These are phyloP conservation scores for Andinoacara biseriatus DNA, from an alignment of 2,113 vertebrate genomes.

Conservation along the genomic window DNA sequence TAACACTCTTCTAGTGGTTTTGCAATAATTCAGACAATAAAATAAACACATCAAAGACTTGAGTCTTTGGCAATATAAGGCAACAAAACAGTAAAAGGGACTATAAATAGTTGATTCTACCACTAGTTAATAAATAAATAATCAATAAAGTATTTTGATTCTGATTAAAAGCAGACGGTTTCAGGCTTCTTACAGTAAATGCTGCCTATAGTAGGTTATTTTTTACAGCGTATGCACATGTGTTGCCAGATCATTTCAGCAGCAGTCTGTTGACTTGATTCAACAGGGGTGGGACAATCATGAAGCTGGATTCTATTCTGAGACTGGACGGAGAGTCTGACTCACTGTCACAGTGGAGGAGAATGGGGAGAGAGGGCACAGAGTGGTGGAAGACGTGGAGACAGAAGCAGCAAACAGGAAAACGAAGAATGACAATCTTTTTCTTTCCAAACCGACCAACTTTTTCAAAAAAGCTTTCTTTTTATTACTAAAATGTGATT, in stretches of 20 bases:
- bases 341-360: slow-evolving; percentile 66
- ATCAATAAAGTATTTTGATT: no score
- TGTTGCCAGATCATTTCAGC: slow-evolving; percentile 37
- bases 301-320: slow-evolving; percentile 64
- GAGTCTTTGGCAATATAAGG: background rate
- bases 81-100: background rate
- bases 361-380: background rate
- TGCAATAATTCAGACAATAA: background rate
- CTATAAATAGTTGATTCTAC: background rate
- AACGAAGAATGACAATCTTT: background rate
- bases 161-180: background rate
- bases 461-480: background rate
- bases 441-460: background rate
- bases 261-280: slow-evolving; percentile 50
- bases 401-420: background rate
- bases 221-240: slow-evolving; percentile 10
- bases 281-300: slow-evolving; percentile 32
- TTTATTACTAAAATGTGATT: background rate
- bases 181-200: background rate
- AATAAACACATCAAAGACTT: background rate
- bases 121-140: background rate
- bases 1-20: background rate
- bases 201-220: background rate
- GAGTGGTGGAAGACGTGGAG: background rate
- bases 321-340: slow-evolving; percentile 70